phyloP scores from a whole-genome alignment of 2,888 invertebrate genomes.

The Ctena decussata region DNA sequence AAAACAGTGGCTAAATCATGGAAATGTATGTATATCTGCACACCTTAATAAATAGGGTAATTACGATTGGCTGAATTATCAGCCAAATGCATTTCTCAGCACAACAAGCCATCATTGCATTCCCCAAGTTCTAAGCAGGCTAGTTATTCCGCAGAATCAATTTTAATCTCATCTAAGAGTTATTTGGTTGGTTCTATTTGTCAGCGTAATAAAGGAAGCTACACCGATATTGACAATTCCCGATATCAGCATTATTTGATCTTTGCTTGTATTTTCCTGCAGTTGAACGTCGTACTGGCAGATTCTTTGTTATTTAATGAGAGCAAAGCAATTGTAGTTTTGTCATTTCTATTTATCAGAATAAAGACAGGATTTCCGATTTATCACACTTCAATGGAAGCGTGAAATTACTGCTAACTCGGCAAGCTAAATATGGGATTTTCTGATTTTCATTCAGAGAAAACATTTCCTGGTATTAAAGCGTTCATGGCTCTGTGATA shows the following conservation, averaged over 20 bases:
- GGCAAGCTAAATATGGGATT: neutral
- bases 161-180: conserved; percentile 14
- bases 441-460: too few species aligned
- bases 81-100: neutral
- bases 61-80: neutral
- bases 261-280: conserved; percentile 1
- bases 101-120: neutral
- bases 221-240: neutral
- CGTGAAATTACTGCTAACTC: neutral
- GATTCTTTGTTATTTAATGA: conserved; percentile 8
- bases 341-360: neutral
- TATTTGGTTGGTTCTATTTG: neutral
- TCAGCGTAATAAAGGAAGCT: neutral
- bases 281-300: neutral
- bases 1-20: too few species aligned
- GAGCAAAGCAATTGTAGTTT: conserved; percentile 8
- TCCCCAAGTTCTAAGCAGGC: neutral
- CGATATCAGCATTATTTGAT: conserved; percentile 3
- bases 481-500: too few species aligned
- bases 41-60: too few species aligned
- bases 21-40: too few species aligned
- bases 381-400: neutral
- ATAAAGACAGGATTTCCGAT: neutral
- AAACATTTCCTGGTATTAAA: too few species aligned
- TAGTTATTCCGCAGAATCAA: conserved; percentile 3